A percentile compares a stretch with the other conserved stretches of the same genome.
phyloP scores from a whole-genome alignment of 2,797 vertebrate species.

The Steatocranus sp. region DNA sequence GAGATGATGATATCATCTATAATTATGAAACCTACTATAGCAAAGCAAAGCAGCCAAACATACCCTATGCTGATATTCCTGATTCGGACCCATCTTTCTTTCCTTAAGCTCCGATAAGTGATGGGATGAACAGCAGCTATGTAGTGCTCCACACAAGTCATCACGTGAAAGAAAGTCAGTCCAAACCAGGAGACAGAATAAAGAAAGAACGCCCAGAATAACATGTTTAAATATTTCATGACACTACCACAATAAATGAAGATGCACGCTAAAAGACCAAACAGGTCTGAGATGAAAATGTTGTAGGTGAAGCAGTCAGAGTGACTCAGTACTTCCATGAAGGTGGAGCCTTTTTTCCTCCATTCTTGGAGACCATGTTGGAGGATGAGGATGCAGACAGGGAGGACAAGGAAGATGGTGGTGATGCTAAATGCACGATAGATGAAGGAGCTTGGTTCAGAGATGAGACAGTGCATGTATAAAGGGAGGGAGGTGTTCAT shows the following conservation, averaged over 20 bases:
- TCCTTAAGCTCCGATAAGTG: rapidly evolving
- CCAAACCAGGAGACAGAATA: neutral
- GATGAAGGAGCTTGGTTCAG: neutral
- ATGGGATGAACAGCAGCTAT: neutral
- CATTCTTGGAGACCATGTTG: neutral
- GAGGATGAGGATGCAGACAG: rapidly evolving
- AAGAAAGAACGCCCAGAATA: rapidly evolving
- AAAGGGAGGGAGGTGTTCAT: no score
- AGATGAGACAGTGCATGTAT: neutral
- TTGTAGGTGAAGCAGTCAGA: neutral
- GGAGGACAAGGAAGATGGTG: neutral
- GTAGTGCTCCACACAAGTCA: neutral
- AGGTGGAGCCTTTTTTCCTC: neutral
- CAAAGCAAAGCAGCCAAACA: neutral
- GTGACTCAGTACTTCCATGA: neutral
- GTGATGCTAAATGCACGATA: rapidly evolving
- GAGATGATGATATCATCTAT: rapidly evolving
- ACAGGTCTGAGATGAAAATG: neutral
- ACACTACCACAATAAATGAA: rapidly evolving
- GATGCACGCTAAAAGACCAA: rapidly evolving
- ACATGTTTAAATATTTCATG: neutral
- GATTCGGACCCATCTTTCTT: rapidly evolving
- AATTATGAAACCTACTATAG: rapidly evolving
- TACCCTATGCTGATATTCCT: neutral
- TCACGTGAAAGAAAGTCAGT: neutral